Evolutionary conservation across 2,888 invertebrate species (phyloP).

Genomic region (Leptinotarsa rubiginosa): DNA sequence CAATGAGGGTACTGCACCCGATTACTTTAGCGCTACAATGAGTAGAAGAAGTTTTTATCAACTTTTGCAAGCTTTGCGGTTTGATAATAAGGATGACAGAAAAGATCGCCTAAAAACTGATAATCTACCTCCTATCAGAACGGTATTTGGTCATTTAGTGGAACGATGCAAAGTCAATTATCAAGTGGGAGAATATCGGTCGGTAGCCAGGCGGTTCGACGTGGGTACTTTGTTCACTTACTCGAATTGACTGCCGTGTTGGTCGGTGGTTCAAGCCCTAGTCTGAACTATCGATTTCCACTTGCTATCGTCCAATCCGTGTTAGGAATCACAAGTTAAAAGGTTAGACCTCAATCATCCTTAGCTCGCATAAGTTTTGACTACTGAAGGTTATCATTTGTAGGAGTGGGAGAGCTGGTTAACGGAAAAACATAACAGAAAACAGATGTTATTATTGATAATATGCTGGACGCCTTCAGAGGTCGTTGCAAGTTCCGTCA

Average conservation of each 20-base stretch:
- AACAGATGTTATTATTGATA: constrained; percentile 15
- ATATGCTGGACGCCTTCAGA: constrained; percentile 19
- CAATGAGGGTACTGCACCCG: constrained; percentile 35
- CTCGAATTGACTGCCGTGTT: too few relatives aligned
- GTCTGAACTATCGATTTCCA: too few relatives aligned
- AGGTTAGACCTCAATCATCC: too few relatives aligned
- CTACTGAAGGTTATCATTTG: too few relatives aligned
- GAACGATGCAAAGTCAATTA: constrained; percentile 14
- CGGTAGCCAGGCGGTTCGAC: too few relatives aligned
- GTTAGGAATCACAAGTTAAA: too few relatives aligned
- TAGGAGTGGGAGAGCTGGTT: too few relatives aligned
- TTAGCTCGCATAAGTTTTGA: too few relatives aligned
- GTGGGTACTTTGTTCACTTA: too few relatives aligned
- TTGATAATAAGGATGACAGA: constrained; percentile 42
- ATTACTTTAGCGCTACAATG: constrained; percentile 50
- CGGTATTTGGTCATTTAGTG: constrained; percentile 23
- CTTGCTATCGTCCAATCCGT: too few relatives aligned
- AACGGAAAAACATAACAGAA: too few relatives aligned
- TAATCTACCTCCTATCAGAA: constrained; percentile 27
- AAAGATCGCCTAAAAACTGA: constrained; percentile 28
- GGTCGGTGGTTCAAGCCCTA: too few relatives aligned
- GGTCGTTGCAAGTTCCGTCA: constrained; percentile 53
- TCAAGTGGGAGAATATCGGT: constrained; percentile 13
- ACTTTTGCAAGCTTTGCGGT: constrained; percentile 41
- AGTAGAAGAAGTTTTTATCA: constrained; percentile 42